A percentile compares a stretch with the other conserved stretches of the same genome.
These are phyloP conservation scores for Indicator maculatus DNA, from an alignment of 2,113 vertebrate genomes.

Conservation along the genomic window DNA sequence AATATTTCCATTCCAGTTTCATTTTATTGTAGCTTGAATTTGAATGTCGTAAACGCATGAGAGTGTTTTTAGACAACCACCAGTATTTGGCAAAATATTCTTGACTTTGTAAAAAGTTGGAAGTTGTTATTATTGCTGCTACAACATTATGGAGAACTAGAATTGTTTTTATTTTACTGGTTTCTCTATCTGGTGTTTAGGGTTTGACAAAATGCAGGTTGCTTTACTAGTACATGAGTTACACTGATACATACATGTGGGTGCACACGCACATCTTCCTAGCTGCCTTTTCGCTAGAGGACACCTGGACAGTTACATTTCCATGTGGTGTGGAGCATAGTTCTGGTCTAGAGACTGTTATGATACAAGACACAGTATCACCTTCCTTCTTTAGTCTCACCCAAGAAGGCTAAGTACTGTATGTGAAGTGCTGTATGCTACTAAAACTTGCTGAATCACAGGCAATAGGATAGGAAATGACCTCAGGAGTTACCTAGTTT, in stretches of 20 bases:
- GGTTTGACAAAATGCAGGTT: background rate
- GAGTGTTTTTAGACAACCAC: background rate
- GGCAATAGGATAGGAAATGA: background rate
- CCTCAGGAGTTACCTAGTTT: background rate
- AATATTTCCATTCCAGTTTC: background rate
- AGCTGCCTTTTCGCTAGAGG: background rate
- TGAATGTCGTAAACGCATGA: background rate
- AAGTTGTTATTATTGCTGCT: background rate
- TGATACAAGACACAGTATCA: background rate
- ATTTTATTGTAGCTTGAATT: background rate
- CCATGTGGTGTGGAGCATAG: background rate
- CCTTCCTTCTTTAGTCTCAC: background rate
- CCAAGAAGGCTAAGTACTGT: background rate
- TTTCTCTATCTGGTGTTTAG: background rate
- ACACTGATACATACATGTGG: no score
- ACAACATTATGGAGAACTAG: background rate
- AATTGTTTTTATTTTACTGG: background rate
- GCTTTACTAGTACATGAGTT: background rate
- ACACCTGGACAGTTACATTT: background rate
- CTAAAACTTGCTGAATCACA: background rate
- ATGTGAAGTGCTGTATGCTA: background rate
- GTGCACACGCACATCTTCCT: fast-evolving
- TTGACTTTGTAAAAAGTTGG: background rate
- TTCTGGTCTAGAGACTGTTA: background rate
- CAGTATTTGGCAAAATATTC: background rate